Conservation (phyloP, 37 sponge, comb jelly and placozoan genomes). For the Mnemiopsis leidyi region DNA sequence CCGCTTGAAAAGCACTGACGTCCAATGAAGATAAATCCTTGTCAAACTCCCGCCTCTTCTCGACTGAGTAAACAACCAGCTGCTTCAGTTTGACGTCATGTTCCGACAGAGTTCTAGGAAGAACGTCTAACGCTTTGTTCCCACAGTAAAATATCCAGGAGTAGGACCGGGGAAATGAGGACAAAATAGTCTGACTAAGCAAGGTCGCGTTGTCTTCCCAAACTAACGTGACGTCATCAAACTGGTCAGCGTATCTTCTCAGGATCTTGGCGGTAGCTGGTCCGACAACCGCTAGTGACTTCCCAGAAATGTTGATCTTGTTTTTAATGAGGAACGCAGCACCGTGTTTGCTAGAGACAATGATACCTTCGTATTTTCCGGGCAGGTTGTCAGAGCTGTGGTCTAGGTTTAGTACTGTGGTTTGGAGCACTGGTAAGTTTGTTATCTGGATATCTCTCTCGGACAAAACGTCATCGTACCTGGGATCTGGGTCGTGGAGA, state of each 20-base stretch:
- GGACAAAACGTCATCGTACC: background rate
- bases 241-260: background rate
- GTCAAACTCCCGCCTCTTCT: background rate
- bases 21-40: background rate
- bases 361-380: background rate
- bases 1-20: background rate
- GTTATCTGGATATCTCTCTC: background rate
- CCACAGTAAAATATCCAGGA: conserved; percentile 18
- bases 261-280: background rate
- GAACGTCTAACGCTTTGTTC: background rate
- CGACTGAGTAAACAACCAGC: background rate
- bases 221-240: background rate
- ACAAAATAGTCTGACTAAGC: background rate
- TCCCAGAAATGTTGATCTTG: background rate
- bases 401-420: background rate
- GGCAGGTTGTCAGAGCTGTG: background rate
- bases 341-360: conserved; percentile 1
- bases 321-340: background rate
- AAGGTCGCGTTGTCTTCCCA: conserved; percentile 3
- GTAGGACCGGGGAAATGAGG: background rate
- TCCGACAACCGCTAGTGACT: background rate
- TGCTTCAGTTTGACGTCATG: background rate
- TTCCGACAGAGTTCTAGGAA: background rate
- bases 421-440: conserved; percentile 11
- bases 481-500: background rate